These are phyloP conservation scores for Hypsopygia costalis DNA, from an alignment of 2,888 invertebrate genomes.

Conservation along the genomic window DNA sequence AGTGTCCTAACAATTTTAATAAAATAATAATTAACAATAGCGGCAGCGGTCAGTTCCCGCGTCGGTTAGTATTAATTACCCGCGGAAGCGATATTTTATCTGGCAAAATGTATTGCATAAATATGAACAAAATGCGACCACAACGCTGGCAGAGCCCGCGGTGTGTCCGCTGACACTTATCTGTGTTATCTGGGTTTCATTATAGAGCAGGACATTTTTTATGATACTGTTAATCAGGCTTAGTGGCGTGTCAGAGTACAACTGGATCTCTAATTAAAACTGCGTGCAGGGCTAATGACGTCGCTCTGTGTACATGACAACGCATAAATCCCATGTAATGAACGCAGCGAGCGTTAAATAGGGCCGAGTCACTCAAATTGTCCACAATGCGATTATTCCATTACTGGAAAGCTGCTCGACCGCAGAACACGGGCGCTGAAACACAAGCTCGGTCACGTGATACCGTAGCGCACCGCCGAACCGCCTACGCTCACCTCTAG, in stretches of 20 bases:
- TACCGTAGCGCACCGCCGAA: background rate
- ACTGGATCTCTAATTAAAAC: conserved; percentile 68
- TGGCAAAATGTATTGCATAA: conserved; percentile 46
- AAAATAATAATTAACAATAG: conserved; percentile 54
- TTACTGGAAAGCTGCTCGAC: conserved; percentile 52
- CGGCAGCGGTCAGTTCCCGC: conserved; percentile 36
- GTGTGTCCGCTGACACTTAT: conserved; percentile 31
- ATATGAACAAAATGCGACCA: conserved; percentile 45
- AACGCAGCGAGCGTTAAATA: conserved; percentile 70
- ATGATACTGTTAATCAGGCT: conserved; percentile 17
- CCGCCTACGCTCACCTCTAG: conserved; percentile 11
- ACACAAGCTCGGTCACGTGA: conserved; percentile 26
- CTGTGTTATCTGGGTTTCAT: conserved; percentile 27
- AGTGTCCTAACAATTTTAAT: conserved; percentile 55
- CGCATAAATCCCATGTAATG: conserved; percentile 73
- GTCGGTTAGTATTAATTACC: conserved; percentile 65
- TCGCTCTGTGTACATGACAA: conserved; percentile 64
- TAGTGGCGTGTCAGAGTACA: conserved; percentile 13
- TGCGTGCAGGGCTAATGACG: conserved; percentile 63
- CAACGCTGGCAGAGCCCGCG: conserved; percentile 35
- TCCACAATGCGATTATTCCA: conserved; percentile 75
- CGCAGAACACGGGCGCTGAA: conserved; percentile 35
- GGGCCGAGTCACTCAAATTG: conserved; percentile 69
- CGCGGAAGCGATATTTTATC: conserved; percentile 60
- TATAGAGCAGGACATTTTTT: conserved; percentile 16